Base-by-base conservation (phyloP, 2,113 vertebrate genomes). In the Benthochromis sp. region DNA sequence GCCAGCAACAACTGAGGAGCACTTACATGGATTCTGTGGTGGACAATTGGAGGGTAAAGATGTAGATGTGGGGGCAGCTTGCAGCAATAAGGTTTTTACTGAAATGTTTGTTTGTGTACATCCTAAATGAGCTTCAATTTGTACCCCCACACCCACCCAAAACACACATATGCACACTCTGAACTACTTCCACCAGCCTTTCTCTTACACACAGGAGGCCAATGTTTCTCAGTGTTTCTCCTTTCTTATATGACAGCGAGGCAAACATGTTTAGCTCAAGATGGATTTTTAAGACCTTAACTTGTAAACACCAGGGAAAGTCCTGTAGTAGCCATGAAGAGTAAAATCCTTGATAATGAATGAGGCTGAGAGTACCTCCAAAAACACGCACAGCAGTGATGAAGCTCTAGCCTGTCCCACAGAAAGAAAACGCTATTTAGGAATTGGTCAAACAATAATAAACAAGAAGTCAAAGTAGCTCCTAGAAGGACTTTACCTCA, bases 251-350 rank as follows among this genome's bases (percentile, higher is more conserved):
- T 34, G 54, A 69, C 43, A 85, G 88, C 55, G 11, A 82, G 50
- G n/a, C 71, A 17, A 59, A 73, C 19, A 45, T 91, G 81, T 87
- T 87, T 79, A 80, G 82, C 80, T 38, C 76, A 47, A 9, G 16
- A 4, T 82, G 79, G 61, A 82, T 52, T 78, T 76, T 78, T 78
- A 52, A 78, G 27, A 78, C 7, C 0, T n/a, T 43, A 78, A 82
- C 83, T 29, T 63, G 53, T 83, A 89, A 92, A 91, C 86, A 91
- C 89, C 87, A 90, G 89, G 8, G 47, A 78, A 5, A 21, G 29
- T 21, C 81, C 21, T 83, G 40, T 38, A 57, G 24, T 31, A 89
- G 69, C 80, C 61, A 55, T 3, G 11, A 17, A 24, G n/a, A 63
- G 81, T 73, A 9, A 55, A 85, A 43, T 38, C 11, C 81, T 73